Evolutionary conservation across 2,888 invertebrate genomes (phyloP), one percentile per base, ranked within the genome.

Genomic region (Nemapogon koenigi): DNA sequence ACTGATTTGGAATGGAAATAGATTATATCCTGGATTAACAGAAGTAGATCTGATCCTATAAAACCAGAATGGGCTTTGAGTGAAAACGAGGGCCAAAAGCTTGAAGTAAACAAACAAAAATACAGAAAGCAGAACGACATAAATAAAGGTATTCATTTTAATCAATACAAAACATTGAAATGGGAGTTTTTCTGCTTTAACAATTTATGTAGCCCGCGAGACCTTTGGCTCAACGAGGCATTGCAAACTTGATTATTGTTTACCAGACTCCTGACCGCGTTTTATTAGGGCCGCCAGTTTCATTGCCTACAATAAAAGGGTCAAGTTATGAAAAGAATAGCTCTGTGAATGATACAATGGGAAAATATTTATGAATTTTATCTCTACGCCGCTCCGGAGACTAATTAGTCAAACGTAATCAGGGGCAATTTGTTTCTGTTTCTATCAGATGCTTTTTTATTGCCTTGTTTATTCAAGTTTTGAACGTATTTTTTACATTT

Each of bases 221-320:
- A 55, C 45, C 46, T 45, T 32, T 31, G 19, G 43, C 43, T 48
- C 53, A 51, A 44, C 53, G 54, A 43, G 46, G 53, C 56, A 48
- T 49, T 48, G 49, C 49, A 43, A 53, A 54, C 50, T 52, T 53
- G 52, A 57, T 59, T 57, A 59, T 59, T 60, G 56, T 60, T 57
- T 57, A 56, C 53, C 59, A 57, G 41, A 41, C 55, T 58, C 55
- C 50, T 49, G 49, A 51, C 57, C 58, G 51, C 55, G 37, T 33
- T 40, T 38, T 40, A 40, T 42, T 40, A 35, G 26, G 33, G 28
- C 33, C 18, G 19, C 27, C 30, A 22, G 31, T 18, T 32, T 35
- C 35, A 39, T 54, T 53, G 48, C 50, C 45, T 46, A 50, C 48
- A 55, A 52, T 52, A 53, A 56, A 59, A 55, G 52, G 58, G 51